Evolutionary conservation across 1,140 invertebrate species (phyloP), one percentile per base, ranked within the genome.

Genomic region (Babylonia areolata): DNA sequence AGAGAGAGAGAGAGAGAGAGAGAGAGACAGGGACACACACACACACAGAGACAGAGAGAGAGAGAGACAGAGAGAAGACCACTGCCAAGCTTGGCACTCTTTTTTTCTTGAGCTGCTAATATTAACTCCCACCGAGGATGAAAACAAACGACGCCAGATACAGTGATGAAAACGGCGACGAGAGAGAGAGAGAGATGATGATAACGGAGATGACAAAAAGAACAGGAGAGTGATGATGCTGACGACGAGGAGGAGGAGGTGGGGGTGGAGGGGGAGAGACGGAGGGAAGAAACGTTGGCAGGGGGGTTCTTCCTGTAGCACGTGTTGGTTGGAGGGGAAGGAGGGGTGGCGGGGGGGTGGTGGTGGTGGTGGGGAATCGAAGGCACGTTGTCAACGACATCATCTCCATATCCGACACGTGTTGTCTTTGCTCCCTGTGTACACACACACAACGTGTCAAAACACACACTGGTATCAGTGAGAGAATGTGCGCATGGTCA

Each of bases 351-450:
- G 46, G 46, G 46, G 6, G 46, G 6, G 46, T 51, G 46, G 46
- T 6, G 46, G 28, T 9, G 28, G 46, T 11, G 46, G 46, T 51
- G 20, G 46, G 6, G n/a, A n/a, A n/a, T n/a, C n/a, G n/a, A n/a
- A n/a, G 58, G 58, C 28, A 23, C 12, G 71, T 75, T 71, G 40
- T 9, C n/a, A 23, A 64, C 35, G 71, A 11, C 81, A 83, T 94
- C 90, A 94, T 91, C 92, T 93, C 94, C 94, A 94, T 69, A 94
- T 93, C 37, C 94, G 83, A 90, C 94, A 94, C 1, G 94, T 94
- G 88, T 94, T 94, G 86, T 94, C 94, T 92, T 94, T 94, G 84
- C 93, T 94, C 20, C 93, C 93, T 94, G 88, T n/a, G n/a, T n/a
- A n/a, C n/a, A n/a, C n/a, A n/a, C n/a, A n/a, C 35, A 90, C 90